A percentile compares a stretch with the other conserved stretches of the same genome.
These are phyloP conservation scores for Tetraneura akinire DNA, from an alignment of 1,140 invertebrate genomes.

Conservation along the genomic window DNA sequence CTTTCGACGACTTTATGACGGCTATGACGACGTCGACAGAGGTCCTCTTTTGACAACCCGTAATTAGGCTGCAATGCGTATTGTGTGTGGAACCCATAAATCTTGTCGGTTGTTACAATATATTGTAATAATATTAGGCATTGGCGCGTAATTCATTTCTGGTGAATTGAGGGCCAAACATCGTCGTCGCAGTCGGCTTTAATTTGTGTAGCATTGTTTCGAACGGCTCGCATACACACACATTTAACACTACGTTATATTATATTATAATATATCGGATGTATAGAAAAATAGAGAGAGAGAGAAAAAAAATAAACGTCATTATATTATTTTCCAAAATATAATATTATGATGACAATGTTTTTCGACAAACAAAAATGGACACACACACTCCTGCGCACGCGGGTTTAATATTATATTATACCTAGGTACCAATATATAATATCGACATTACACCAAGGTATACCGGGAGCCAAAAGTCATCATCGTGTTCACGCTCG, in stretches of 20 bases:
- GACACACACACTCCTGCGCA: neutral
- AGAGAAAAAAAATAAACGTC: neutral
- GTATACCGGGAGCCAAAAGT: slow-evolving; percentile 19
- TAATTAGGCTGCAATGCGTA: slow-evolving; percentile 43
- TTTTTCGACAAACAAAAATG: slow-evolving; percentile 29
- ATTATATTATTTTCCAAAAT: neutral
- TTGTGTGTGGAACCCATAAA: slow-evolving; percentile 45
- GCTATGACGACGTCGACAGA: neutral
- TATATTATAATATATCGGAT: no score
- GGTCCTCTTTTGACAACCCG: slow-evolving; percentile 40
- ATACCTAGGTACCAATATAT: no score
- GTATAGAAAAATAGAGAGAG: no score
- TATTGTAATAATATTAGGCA: slow-evolving; percentile 37
- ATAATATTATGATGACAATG: neutral
- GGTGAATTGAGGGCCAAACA: slow-evolving; percentile 37
- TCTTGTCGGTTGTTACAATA: slow-evolving; percentile 41
- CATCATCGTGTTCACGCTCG: slow-evolving; percentile 4
- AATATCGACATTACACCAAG: no score
- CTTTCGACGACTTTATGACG: neutral
- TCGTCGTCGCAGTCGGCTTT: slow-evolving; percentile 36
- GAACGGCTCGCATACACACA: neutral
- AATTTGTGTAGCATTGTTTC: slow-evolving; percentile 49
- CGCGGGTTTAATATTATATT: neutral
- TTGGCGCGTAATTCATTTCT: slow-evolving; percentile 48
- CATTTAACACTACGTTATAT: neutral